Conservation (phyloP, 2,888 invertebrate genomes). For the Nomada lathburiana region DNA sequence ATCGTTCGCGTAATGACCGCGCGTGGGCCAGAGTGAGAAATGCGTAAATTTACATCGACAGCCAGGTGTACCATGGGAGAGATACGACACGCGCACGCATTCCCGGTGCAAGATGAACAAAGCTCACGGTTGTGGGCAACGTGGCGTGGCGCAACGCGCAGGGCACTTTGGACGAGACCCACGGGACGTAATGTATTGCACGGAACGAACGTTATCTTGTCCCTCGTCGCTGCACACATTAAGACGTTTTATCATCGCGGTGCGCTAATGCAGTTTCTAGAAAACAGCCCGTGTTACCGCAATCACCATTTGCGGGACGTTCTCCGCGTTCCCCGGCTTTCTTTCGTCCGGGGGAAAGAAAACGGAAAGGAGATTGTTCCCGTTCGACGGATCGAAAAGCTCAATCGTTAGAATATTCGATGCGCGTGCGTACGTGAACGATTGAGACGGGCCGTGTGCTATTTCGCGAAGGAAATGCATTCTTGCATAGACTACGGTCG, state of each 20-base stretch:
- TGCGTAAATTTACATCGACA: slow-evolving; percentile 56
- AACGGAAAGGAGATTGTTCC: not conserved
- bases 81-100: slow-evolving; percentile 28
- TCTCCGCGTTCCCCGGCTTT: not conserved
- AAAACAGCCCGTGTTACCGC: slow-evolving; percentile 6
- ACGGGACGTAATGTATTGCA: slow-evolving; percentile 35
- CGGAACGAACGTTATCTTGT: slow-evolving; percentile 29
- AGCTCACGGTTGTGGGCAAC: slow-evolving; percentile 26
- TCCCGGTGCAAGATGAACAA: slow-evolving; percentile 33
- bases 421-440: no score
- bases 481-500: no score
- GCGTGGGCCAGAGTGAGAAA: slow-evolving; percentile 52
- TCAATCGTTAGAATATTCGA: not conserved
- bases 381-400: not conserved
- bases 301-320: not conserved
- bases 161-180: slow-evolving; percentile 6
- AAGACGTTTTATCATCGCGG: slow-evolving; percentile 47
- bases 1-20: not conserved
- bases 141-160: slow-evolving; percentile 14
- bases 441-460: no score
- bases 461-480: not conserved
- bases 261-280: slow-evolving; percentile 26
- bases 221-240: slow-evolving; percentile 17
- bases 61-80: slow-evolving; percentile 17
- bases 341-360: not conserved